A percentile compares a stretch with the other conserved stretches of the same genome.
These are phyloP conservation scores for Choristoneura rosaceana DNA, from an alignment of 2,888 invertebrate species.

Conservation along the genomic window DNA sequence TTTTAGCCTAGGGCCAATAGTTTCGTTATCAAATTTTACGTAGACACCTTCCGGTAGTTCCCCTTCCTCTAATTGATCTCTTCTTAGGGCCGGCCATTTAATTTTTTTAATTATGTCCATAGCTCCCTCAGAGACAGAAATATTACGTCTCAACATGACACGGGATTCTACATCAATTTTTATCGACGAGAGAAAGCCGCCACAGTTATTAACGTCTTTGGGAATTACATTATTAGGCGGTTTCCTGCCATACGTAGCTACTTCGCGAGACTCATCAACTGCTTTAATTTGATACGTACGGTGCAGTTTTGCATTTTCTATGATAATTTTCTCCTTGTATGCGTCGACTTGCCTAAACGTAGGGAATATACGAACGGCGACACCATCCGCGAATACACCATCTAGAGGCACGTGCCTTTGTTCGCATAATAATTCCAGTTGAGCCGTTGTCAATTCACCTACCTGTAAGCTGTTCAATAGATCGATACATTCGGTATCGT, in stretches of 20 bases:
- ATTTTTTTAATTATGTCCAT: background rate
- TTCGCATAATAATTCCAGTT: constrained; percentile 43
- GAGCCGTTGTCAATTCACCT: constrained; percentile 47
- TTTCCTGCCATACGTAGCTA: constrained; percentile 48
- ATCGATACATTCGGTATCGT: constrained; percentile 48
- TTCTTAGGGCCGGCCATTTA: background rate
- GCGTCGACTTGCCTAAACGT: constrained; percentile 48
- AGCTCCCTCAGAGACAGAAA: constrained; percentile 17
- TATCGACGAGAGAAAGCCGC: constrained; percentile 43
- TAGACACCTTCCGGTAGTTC: too few relatives aligned
- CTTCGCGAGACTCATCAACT: constrained; percentile 3
- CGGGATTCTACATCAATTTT: constrained; percentile 45
- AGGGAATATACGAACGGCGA: constrained; percentile 48
- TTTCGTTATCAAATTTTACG: too few relatives aligned
- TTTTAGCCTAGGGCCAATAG: too few relatives aligned
- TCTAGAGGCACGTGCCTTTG: constrained; percentile 40
- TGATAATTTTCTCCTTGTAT: constrained; percentile 47
- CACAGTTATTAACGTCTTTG: constrained; percentile 45
- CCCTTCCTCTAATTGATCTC: background rate
- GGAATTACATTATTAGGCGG: constrained; percentile 45
- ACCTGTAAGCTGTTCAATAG: constrained; percentile 50
- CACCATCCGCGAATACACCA: constrained; percentile 50
- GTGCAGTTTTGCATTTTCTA: constrained; percentile 23
- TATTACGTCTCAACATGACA: constrained; percentile 52
- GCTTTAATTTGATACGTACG: constrained; percentile 44